phyloP scores from a whole-genome alignment of 1,140 invertebrate genomes.

The Bombus sibiricus region DNA sequence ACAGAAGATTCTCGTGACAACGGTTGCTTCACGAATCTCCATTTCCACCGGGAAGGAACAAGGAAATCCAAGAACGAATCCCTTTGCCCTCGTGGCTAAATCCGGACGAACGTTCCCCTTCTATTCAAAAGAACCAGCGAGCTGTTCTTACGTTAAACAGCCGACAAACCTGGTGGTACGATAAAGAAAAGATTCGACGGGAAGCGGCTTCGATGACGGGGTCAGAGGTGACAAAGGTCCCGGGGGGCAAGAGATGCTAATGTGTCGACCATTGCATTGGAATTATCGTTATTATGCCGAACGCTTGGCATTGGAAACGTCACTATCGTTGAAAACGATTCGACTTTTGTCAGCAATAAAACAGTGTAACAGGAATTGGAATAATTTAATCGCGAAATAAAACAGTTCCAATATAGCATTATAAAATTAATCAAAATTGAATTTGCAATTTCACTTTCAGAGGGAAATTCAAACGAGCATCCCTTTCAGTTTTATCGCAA shows the following conservation, averaged over 20 bases:
- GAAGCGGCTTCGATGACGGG: constrained; percentile 53
- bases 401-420: not conserved
- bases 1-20: not conserved
- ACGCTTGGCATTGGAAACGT: not conserved
- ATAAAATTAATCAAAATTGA: not conserved
- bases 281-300: constrained; percentile 60
- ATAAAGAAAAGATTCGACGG: constrained; percentile 22
- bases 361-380: too few relatives aligned
- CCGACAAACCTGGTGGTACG: constrained; percentile 10
- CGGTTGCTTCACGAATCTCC: constrained; percentile 16
- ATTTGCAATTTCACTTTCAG: not conserved
- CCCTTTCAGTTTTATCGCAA: not conserved
- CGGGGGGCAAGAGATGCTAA: constrained; percentile 63
- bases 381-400: too few relatives aligned
- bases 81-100: constrained; percentile 6
- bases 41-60: constrained; percentile 16
- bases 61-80: constrained; percentile 11
- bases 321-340: not conserved
- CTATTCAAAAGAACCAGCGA: constrained; percentile 27
- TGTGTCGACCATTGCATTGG: constrained; percentile 64
- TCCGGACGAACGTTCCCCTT: not conserved
- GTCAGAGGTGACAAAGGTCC: constrained; percentile 65
- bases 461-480: not conserved
- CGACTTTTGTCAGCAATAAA: not conserved
- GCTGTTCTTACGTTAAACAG: constrained; percentile 37